These are phyloP conservation scores for Eumaeus atala DNA, from an alignment of 1,140 invertebrate species.

Conservation along the genomic window DNA sequence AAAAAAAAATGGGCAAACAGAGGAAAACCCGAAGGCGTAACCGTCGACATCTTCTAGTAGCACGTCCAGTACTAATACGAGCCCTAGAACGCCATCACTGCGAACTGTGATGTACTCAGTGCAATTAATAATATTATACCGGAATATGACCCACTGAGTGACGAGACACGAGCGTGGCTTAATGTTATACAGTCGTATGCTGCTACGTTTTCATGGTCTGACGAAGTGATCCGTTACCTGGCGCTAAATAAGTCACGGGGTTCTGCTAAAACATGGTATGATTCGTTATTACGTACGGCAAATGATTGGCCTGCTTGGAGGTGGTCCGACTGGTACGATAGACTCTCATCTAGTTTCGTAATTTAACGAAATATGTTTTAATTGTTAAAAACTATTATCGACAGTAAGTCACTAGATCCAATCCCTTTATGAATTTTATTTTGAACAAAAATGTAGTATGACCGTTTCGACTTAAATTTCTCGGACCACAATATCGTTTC, in stretches of 20 bases:
- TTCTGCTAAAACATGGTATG: constrained; percentile 1
- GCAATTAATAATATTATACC: too few relatives aligned
- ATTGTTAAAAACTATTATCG: background rate
- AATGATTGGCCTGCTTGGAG: background rate
- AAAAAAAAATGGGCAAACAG: too few relatives aligned
- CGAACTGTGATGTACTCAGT: too few relatives aligned
- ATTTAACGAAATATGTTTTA: background rate
- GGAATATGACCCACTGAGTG: too few relatives aligned
- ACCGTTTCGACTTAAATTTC: background rate
- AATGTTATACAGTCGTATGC: too few relatives aligned
- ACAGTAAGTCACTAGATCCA: background rate
- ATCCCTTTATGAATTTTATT: constrained; percentile 3
- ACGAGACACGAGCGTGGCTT: too few relatives aligned
- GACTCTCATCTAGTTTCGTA: background rate
- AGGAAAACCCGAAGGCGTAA: too few relatives aligned
- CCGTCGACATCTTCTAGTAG: too few relatives aligned
- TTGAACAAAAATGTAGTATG: background rate
- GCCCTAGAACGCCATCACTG: too few relatives aligned
- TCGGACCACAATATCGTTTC: background rate
- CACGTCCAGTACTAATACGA: too few relatives aligned
- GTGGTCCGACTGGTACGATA: background rate
- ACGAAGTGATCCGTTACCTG: background rate
- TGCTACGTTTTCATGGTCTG: too few relatives aligned
- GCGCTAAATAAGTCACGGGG: background rate
- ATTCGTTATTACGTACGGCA: background rate